Evolutionary conservation across 2,888 invertebrate species (phyloP).

Genomic region (Charanyca ferruginea): DNA sequence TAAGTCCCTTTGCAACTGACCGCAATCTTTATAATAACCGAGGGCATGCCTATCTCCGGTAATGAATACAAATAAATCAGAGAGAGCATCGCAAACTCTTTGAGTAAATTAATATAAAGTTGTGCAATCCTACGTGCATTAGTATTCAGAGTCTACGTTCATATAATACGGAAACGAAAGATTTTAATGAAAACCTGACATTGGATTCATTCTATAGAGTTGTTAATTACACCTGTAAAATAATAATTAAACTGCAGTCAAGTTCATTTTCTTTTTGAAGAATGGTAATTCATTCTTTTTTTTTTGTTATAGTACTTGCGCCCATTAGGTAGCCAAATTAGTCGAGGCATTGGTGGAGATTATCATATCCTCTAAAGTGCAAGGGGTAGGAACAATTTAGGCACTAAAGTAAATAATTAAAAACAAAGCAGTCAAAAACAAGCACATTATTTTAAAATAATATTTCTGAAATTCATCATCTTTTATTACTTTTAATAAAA

Average conservation of each 20-base stretch:
- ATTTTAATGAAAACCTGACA: constrained; percentile 88
- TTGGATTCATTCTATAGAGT: constrained; percentile 72
- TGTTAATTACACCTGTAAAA: constrained; percentile 33
- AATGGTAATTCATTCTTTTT: no score
- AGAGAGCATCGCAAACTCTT: constrained; percentile 81
- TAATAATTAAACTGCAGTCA: neutral
- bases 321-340: no score
- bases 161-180: constrained; percentile 87
- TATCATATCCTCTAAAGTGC: no score
- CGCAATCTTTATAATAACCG: constrained; percentile 69
- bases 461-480: no score
- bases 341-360: no score
- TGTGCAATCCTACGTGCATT: constrained; percentile 87
- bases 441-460: no score
- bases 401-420: no score
- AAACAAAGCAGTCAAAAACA: no score
- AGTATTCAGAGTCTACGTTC: constrained; percentile 86
- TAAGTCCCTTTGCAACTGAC: constrained; percentile 69
- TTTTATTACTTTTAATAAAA: no score
- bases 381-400: no score
- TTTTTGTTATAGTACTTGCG: no score
- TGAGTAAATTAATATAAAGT: constrained; percentile 90
- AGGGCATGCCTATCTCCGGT: constrained; percentile 68
- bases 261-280: no score
- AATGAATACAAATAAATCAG: constrained; percentile 88